Percentiles rank a stretch among this genome's conserved stretches.
Conservation (phyloP, 2,797 vertebrate genomes). For the Fistularia tabacaria region DNA sequence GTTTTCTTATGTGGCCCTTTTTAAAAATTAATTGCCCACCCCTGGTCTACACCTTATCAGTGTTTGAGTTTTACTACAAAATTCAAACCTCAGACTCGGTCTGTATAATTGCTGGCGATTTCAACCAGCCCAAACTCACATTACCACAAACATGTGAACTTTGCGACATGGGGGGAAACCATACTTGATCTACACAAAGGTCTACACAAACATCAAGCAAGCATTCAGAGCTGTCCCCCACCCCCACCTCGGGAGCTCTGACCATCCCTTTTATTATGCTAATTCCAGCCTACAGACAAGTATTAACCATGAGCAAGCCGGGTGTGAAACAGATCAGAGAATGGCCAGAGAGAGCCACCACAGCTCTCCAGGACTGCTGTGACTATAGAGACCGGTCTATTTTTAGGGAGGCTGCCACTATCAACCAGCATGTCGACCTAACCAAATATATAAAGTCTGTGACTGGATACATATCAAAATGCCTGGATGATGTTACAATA, state of each 20-base stretch:
- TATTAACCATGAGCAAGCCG: not conserved
- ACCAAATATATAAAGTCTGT: too few relatives aligned
- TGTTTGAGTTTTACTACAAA: too few relatives aligned
- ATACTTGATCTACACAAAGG: conserved; percentile 3
- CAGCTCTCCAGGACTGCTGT: not conserved
- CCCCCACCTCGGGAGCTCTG: conserved; percentile 5
- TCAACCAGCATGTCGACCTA: too few relatives aligned
- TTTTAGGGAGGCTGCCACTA: conserved; percentile 1
- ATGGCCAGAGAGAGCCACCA: not conserved
- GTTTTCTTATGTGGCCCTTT: too few relatives aligned
- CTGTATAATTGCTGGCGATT: too few relatives aligned
- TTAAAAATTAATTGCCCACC: too few relatives aligned
- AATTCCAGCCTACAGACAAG: conserved; percentile 3
- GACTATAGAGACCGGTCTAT: not conserved
- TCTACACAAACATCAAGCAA: not conserved
- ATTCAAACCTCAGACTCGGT: too few relatives aligned
- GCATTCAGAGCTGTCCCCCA: conserved; percentile 1
- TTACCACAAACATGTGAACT: not conserved
- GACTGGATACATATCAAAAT: too few relatives aligned
- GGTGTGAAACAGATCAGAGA: not conserved
- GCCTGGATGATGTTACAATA: too few relatives aligned
- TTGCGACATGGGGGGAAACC: not conserved
- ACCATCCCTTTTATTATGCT: conserved; percentile 12
- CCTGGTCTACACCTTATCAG: too few relatives aligned
- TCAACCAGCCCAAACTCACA: not conserved